These are phyloP conservation scores for Gadopsis bispinosus DNA, from an alignment of 2,797 vertebrate species.

Conservation along the genomic window DNA sequence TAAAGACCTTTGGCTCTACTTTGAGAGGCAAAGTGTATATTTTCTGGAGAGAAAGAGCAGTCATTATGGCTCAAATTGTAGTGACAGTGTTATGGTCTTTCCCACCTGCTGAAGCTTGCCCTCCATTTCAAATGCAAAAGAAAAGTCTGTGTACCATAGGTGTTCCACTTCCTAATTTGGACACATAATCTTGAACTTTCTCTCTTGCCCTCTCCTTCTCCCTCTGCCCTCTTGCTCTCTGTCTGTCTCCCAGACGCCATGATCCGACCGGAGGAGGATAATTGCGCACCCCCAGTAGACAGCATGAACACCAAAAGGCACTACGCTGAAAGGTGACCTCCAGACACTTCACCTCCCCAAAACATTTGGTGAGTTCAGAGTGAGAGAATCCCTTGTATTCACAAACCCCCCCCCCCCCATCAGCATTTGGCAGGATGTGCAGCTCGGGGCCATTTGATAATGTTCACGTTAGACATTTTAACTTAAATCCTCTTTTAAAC, in stretches of 20 bases:
- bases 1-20: conserved; percentile 22
- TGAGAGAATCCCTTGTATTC: conserved; percentile 41
- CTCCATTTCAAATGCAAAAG: conserved; percentile 24
- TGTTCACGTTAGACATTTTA: conserved; percentile 39
- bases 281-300: conserved; percentile 56
- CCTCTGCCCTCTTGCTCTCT: conserved; percentile 43
- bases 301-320: conserved; percentile 72
- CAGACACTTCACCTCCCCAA: conserved; percentile 71
- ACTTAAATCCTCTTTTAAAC: conserved; percentile 23
- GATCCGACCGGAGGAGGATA: conserved; percentile 64
- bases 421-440: conserved; percentile 18
- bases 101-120: conserved; percentile 20
- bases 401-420: conserved; percentile 23
- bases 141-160: conserved; percentile 21
- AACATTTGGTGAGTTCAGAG: conserved; percentile 78
- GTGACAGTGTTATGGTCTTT: conserved; percentile 4
- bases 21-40: conserved; percentile 29
- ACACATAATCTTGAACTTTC: conserved; percentile 43
- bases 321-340: conserved; percentile 82
- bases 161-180: conserved; percentile 65
- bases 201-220: conserved; percentile 39
- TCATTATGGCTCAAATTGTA: conserved; percentile 3
- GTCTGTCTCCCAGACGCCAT: conserved; percentile 70
- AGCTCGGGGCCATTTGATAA: conserved; percentile 24
- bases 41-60: conserved; percentile 4